Evolutionary conservation across 2,113 vertebrate species (phyloP), one percentile per base, ranked within the genome.

Genomic region (Pungitius pungitius): DNA sequence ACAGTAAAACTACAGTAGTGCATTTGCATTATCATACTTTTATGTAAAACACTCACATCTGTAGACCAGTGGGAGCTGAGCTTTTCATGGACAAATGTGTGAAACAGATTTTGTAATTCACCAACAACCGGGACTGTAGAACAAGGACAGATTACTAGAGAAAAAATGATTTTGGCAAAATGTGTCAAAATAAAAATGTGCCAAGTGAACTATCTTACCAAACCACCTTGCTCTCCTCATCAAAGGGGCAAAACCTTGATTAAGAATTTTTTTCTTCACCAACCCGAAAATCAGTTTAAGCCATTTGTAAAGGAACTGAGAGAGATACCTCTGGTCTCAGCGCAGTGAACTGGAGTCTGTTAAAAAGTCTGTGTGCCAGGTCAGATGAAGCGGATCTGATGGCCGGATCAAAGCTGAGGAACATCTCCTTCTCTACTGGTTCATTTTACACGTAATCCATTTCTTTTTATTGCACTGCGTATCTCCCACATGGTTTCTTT

Each of bases 321-420:
- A 64, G 43, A 73, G 59, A n/a, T 45, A 71, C 60, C 71, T 51
- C 40, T 7, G 33, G 73, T 78, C 26, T 81, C 42, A 67, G 57
- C 47, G 47, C 11, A 10, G 66, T 35, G 74, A 81, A 69, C 35
- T 27, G 11, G 54, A 62, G 67, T 51, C 47, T 62, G 67, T 65
- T 43, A 60, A 60, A 63, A 35, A 42, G 30, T 75, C 45, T 58
- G 64, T 63, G 30, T 86, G 62, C 39, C 43, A 59, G 57, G 60
- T 80, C n/a, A 54, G 45, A 71, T 45, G 66, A 78, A 69, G 63
- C 57, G 62, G 80, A 64, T 80, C 73, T 86, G 86, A 78, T 73
- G 75, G 75, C 42, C 87, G 75, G 1, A 15, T 86, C 69, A 85
- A 89, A 85, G 81, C 47, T 2, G 56, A 73, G 47, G 73, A 69